Evolutionary conservation across 2,888 invertebrate genomes (phyloP).

Genomic region (Orthosia gothica): DNA sequence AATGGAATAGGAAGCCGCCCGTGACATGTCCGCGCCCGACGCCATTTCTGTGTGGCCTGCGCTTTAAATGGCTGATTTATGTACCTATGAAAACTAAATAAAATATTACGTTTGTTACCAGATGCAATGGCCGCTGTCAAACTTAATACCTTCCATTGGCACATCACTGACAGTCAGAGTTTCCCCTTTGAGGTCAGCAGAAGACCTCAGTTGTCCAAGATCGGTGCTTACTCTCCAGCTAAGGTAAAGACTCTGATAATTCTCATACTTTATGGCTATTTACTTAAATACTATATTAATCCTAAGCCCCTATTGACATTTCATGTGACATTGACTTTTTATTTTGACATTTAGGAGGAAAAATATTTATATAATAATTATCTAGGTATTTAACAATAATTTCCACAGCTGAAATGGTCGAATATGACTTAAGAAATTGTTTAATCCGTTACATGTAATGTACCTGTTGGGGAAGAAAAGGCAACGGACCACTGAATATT

Average conservation of each 20-base stretch:
- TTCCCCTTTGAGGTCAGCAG: conserved; percentile 96
- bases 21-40: no score
- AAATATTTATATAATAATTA: not conserved
- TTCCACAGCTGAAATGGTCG: not conserved
- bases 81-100: not conserved
- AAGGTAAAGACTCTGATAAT: conserved; percentile 89
- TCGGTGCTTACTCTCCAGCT: conserved; percentile 95
- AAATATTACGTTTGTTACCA: conserved; percentile 65
- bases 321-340: not conserved
- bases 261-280: not conserved
- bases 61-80: not conserved
- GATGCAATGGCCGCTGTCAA: conserved; percentile 98
- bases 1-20: no score
- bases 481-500: no score
- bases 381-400: not conserved
- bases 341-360: not conserved
- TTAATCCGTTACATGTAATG: not conserved
- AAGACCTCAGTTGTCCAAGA: conserved; percentile 93
- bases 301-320: not conserved
- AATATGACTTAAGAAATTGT: no score
- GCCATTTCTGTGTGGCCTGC: no score
- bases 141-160: conserved; percentile 98
- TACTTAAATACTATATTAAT: not conserved
- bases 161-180: conserved; percentile 98
- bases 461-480: not conserved